Evolutionary conservation across 2,797 vertebrate species (phyloP).

Genomic region (Cyprinella venusta): DNA sequence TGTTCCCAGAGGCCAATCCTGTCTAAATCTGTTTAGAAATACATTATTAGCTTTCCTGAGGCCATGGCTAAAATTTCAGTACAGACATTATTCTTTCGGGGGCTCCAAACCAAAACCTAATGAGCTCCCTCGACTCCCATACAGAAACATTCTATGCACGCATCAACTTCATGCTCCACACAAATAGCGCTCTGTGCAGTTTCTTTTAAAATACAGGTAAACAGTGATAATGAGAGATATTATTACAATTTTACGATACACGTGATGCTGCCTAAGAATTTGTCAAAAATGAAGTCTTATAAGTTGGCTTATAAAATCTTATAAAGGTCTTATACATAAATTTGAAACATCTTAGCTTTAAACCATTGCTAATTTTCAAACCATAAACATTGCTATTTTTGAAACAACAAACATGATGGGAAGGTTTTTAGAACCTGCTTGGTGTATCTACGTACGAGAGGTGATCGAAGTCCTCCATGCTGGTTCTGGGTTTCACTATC

Average conservation of each 20-base stretch:
- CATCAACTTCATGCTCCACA: not conserved
- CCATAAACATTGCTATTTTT: not conserved
- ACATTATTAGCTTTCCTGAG: not conserved
- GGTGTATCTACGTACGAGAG: constrained; percentile 82
- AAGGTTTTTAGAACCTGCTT: not conserved
- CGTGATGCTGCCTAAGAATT: not conserved
- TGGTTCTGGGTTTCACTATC: constrained; percentile 74
- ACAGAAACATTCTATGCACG: not conserved
- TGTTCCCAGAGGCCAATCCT: not conserved
- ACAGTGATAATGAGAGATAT: not conserved
- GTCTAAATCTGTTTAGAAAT: not conserved
- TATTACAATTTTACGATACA: not conserved
- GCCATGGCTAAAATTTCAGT: not conserved
- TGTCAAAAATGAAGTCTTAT: not conserved
- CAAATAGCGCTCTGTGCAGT: not conserved
- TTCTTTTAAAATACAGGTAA: not conserved
- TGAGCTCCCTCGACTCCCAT: not conserved
- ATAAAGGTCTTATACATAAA: no score
- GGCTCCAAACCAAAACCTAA: not conserved
- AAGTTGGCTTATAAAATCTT: not conserved
- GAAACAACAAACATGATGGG: not conserved
- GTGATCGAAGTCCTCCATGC: constrained; percentile 84
- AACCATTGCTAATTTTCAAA: not conserved
- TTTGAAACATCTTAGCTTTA: no score
- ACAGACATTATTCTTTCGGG: not conserved